Evolutionary conservation across 2,113 vertebrate species (phyloP).

Genomic region (Cyanistes caeruleus): DNA sequence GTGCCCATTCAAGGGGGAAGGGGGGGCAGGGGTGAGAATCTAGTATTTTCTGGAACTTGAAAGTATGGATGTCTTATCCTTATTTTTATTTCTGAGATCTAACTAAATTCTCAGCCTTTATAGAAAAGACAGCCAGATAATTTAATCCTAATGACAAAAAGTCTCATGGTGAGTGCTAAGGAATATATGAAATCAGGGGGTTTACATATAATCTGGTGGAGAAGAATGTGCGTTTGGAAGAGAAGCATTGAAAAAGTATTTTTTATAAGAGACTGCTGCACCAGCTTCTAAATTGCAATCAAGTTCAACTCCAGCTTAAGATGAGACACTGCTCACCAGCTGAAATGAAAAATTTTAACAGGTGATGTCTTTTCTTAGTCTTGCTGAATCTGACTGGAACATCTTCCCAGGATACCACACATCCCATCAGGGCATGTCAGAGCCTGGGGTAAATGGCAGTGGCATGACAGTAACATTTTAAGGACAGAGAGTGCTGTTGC

Average conservation of each 20-base stretch:
- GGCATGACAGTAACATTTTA: neutral
- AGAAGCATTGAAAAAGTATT: neutral
- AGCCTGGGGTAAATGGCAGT: neutral
- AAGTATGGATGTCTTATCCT: neutral
- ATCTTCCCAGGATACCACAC: neutral
- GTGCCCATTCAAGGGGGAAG: neutral
- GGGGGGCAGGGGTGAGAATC: rapidly evolving
- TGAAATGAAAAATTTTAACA: neutral
- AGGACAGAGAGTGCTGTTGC: neutral
- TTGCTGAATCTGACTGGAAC: neutral
- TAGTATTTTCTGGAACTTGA: neutral
- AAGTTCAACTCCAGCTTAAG: neutral
- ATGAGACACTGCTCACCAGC: neutral
- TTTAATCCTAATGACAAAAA: neutral
- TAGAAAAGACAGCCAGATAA: neutral
- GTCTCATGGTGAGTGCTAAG: neutral
- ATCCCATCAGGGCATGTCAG: neutral
- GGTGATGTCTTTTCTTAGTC: neutral
- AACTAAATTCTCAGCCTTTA: neutral
- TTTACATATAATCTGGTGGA: neutral
- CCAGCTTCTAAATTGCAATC: neutral
- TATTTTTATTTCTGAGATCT: neutral
- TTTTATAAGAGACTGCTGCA: neutral
- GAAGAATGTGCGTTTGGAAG: neutral
- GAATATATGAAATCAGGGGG: rapidly evolving